These are phyloP conservation scores for Plemyria rubiginata DNA, from an alignment of 2,888 invertebrate species.

Conservation along the genomic window DNA sequence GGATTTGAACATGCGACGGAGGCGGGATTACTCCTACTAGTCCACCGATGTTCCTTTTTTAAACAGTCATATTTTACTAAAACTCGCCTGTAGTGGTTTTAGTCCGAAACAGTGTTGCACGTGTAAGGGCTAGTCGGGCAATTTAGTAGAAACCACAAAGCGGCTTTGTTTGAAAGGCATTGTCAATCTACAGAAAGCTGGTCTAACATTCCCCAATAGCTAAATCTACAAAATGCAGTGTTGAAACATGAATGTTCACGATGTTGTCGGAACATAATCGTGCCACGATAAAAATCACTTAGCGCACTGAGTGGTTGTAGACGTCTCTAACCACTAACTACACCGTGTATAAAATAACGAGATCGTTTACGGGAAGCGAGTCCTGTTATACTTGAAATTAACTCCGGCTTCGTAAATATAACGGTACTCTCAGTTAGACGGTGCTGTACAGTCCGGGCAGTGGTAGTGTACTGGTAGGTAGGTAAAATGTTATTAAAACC, in stretches of 20 bases:
- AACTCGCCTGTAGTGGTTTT: too few species aligned
- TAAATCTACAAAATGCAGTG: constrained; percentile 63
- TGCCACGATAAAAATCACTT: constrained; percentile 78
- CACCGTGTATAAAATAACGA: constrained; percentile 54
- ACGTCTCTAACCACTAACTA: constrained; percentile 64
- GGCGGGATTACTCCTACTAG: too few species aligned
- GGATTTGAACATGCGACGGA: too few species aligned
- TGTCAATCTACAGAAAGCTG: neutral
- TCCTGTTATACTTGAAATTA: constrained; percentile 58
- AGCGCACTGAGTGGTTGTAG: constrained; percentile 64
- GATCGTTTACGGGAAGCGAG: constrained; percentile 54
- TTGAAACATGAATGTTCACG: constrained; percentile 69
- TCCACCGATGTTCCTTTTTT: too few species aligned
- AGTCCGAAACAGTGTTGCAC: too few species aligned
- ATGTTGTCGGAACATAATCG: constrained; percentile 72
- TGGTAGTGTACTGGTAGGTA: too few species aligned
- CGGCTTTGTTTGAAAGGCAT: too few species aligned
- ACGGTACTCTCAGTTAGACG: constrained; percentile 39
- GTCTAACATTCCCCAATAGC: too few species aligned
- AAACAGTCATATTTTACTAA: too few species aligned
- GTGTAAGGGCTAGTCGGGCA: too few species aligned
- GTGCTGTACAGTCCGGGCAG: neutral
- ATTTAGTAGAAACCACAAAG: too few species aligned
- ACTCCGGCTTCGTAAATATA: constrained; percentile 50
- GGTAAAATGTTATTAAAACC: too few species aligned